phyloP scores from a whole-genome alignment of 1,140 invertebrate genomes.

The Dolichoris vasculosae region DNA sequence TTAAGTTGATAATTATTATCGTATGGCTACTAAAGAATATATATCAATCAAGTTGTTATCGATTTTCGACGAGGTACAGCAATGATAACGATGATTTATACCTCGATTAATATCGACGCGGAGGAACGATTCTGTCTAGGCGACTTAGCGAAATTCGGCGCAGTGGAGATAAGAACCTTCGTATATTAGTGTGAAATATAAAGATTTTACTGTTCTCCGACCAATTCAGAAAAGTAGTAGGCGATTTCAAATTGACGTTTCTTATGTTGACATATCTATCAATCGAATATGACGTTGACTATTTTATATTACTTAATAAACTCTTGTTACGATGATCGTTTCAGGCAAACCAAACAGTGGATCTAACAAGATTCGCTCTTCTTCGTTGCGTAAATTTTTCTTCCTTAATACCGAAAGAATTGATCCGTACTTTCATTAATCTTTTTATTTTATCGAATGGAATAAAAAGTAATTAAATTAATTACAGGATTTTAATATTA shows the following conservation, averaged over 20 bases:
- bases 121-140: slow-evolving; percentile 60
- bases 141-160: slow-evolving; percentile 66
- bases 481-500: neutral
- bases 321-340: slow-evolving; percentile 35
- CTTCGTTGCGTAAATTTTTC: slow-evolving; percentile 11
- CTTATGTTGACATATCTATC: slow-evolving; percentile 56
- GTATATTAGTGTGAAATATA: neutral
- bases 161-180: neutral
- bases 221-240: slow-evolving; percentile 70
- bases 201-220: slow-evolving; percentile 53
- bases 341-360: neutral
- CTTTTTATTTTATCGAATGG: neutral
- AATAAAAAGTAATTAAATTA: neutral
- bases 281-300: slow-evolving; percentile 65
- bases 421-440: slow-evolving; percentile 37
- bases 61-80: neutral
- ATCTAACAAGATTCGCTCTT: neutral
- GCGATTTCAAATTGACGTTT: slow-evolving; percentile 63
- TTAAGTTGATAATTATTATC: neutral
- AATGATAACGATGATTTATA: neutral
- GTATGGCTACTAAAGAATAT: neutral
- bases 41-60: neutral
- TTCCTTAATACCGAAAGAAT: neutral
- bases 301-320: slow-evolving; percentile 66
- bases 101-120: slow-evolving; percentile 62